phyloP scores from a whole-genome alignment of 2,797 vertebrate species.

The Rhyacichthys aspro region DNA sequence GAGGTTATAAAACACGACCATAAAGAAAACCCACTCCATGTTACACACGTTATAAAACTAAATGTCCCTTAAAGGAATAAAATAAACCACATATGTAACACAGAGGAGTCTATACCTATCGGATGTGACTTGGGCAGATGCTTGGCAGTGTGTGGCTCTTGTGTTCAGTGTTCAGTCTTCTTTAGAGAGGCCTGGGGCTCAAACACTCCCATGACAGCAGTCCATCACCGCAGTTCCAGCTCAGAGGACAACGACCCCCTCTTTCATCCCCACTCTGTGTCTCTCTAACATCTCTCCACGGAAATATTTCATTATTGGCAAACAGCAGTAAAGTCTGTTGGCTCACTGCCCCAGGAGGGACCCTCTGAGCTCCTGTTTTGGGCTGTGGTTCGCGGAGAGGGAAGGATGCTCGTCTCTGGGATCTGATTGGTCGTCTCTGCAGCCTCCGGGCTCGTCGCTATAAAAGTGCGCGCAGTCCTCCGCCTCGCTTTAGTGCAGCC shows the following conservation, averaged over 20 bases:
- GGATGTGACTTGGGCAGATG: background rate
- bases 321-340: no score
- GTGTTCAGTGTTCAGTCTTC: no score
- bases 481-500: constrained; percentile 19
- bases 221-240: no score
- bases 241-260: no score
- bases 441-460: constrained; percentile 48
- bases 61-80: background rate
- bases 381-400: background rate
- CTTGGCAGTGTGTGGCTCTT: background rate
- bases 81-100: background rate
- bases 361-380: no score
- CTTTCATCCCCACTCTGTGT: background rate
- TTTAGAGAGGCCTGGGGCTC: no score
- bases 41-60: background rate
- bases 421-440: constrained; percentile 60
- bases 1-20: background rate
- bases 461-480: constrained; percentile 30
- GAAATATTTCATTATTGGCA: no score
- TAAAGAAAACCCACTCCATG: background rate
- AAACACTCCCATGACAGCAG: no score
- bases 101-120: background rate
- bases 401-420: constrained; percentile 25
- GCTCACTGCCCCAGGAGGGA: no score
- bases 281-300: no score